Percentiles rank a stretch among this genome's conserved stretches.
These are phyloP conservation scores for Keiferia lycopersicella DNA, from an alignment of 2,888 invertebrate genomes.

Conservation along the genomic window DNA sequence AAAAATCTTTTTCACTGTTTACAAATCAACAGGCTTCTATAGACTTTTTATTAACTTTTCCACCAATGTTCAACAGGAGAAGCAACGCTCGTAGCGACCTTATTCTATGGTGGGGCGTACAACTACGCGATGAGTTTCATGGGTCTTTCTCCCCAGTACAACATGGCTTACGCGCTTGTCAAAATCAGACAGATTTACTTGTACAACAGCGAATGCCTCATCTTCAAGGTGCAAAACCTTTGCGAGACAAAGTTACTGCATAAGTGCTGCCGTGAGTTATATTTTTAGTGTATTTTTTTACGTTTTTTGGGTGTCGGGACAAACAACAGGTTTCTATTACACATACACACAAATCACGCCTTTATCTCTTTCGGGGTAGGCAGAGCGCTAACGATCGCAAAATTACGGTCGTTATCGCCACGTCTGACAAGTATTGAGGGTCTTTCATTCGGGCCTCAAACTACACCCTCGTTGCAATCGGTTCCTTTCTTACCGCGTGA, in stretches of 20 bases:
- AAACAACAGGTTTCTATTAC: too few species aligned
- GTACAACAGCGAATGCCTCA: constrained; percentile 65
- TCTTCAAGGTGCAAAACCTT: constrained; percentile 50
- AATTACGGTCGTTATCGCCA: too few species aligned
- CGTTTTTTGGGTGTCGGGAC: too few species aligned
- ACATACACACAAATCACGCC: too few species aligned
- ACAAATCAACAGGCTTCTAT: not conserved
- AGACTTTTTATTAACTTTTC: not conserved
- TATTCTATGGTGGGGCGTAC: constrained; percentile 58
- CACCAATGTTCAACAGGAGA: constrained; percentile 61
- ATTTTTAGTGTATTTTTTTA: not conserved
- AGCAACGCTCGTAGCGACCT: constrained; percentile 59
- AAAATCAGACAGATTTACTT: constrained; percentile 64
- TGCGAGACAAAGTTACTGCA: constrained; percentile 56
- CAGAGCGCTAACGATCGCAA: too few species aligned
- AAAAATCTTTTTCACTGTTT: too few species aligned
- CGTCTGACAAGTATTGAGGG: too few species aligned
- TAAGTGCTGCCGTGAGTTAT: constrained; percentile 65
- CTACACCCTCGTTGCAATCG: too few species aligned
- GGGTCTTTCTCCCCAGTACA: constrained; percentile 67
- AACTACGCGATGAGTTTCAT: constrained; percentile 51
- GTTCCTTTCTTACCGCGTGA: too few species aligned
- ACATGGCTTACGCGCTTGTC: constrained; percentile 63
- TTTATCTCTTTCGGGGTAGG: too few species aligned
- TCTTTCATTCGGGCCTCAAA: too few species aligned